Conservation (phyloP, 2,888 invertebrate species). For the Netelia fuscicornis region DNA sequence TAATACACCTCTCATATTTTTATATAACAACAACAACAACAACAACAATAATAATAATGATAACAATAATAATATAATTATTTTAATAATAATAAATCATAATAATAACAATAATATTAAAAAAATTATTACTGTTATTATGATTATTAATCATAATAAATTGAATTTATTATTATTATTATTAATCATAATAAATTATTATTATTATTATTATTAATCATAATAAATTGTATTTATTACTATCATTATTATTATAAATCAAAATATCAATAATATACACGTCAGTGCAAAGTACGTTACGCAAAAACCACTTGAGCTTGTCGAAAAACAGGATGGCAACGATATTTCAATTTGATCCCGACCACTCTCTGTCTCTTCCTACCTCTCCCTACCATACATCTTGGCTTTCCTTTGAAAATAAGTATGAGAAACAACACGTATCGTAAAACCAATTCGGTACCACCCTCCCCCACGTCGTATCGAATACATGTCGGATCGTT, state of each 20-base stretch:
- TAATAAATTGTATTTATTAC: too few relatives aligned
- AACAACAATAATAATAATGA: too few relatives aligned
- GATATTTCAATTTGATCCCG: constrained; percentile 47
- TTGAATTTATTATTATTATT: too few relatives aligned
- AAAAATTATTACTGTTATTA: too few relatives aligned
- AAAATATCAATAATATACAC: not conserved
- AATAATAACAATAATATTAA: too few relatives aligned
- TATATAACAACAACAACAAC: too few relatives aligned
- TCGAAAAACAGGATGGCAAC: not conserved
- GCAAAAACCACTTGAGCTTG: not conserved
- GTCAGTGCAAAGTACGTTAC: not conserved
- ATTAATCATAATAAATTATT: too few relatives aligned
- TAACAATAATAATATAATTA: too few relatives aligned
- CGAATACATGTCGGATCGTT: constrained; percentile 25
- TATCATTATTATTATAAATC: not conserved
- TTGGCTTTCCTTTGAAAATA: constrained; percentile 2
- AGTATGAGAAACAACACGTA: constrained; percentile 11
- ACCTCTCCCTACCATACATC: not conserved
- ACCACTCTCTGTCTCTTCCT: not conserved
- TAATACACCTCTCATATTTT: not conserved
- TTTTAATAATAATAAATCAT: too few relatives aligned
- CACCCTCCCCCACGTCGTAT: not conserved
- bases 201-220: too few relatives aligned
- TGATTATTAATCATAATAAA: not conserved
- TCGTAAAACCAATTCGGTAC: constrained; percentile 41